Base-by-base conservation (phyloP, 2,113 vertebrate genomes). In the Labeo rohita region DNA sequence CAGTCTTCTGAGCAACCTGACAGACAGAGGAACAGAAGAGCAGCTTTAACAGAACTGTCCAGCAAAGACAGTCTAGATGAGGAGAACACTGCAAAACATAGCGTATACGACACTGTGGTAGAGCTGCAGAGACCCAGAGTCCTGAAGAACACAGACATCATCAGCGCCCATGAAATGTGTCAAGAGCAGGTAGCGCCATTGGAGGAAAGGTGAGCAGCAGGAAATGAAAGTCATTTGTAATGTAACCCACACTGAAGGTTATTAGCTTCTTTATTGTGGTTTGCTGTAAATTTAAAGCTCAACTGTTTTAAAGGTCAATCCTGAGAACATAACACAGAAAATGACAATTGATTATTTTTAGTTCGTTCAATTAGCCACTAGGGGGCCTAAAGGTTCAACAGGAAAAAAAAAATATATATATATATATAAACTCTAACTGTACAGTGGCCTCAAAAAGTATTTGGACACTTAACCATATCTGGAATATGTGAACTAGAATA, bases 151-250 rank as follows among this genome's bases (percentile, higher is more conserved):
- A 90, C 0, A 23, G 83, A 89, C 1, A 65, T 93, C 0, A 65
- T 94, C 11, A 83, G 52, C 70, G 89, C 63, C 4, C 94, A 95
- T 10, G 86, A 94, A 28, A 77, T 18, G 7, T 81, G 89, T 65
- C 88, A 90, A 45, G 85, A 85, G 45, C 83, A 80, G 11, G 54
- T 56, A 82, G n/a, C 28, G 1, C 74, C 68, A 0, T 80, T 90
- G 89, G 21, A 82, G 8, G 3, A 23, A 65, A 91, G 94, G 94
- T 95, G 49, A 92, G 89, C 5, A 8, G 0, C 28, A 1, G 66
- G 68, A 36, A 13, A 49, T 18, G 39, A 6, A 7, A 0, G 21
- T 72, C n/a, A 47, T 8, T 21, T 52, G 13, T 7, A 61, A 43
- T 63, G 6, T 65, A 47, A 80, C 39, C 13, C 43, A 18, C 23